These are phyloP conservation scores for Zaprionus ghesquierei DNA, from an alignment of 1,140 invertebrate genomes.

Conservation along the genomic window DNA sequence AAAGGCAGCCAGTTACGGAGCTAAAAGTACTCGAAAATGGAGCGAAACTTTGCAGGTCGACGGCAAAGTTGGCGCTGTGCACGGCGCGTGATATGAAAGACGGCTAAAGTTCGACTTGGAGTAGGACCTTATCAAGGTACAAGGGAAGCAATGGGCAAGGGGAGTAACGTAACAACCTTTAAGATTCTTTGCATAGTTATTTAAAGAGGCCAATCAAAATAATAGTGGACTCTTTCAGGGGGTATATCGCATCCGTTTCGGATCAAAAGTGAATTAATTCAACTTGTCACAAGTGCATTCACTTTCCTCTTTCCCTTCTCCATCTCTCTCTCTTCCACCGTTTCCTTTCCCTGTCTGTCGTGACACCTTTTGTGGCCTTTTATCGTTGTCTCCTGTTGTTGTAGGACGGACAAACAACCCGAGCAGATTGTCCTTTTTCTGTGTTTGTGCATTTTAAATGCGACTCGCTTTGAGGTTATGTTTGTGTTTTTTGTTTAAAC, in stretches of 20 bases:
- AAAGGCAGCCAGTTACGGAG: neutral
- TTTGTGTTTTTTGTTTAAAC: slow-evolving; percentile 45
- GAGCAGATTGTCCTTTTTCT: slow-evolving; percentile 58
- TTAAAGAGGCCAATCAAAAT: slow-evolving; percentile 39
- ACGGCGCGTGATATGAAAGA: slow-evolving; percentile 69
- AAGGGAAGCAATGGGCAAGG: slow-evolving; percentile 15
- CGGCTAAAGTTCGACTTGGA: slow-evolving; percentile 60
- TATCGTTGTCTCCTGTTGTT: slow-evolving; percentile 14
- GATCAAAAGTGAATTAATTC: slow-evolving; percentile 63
- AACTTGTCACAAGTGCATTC: slow-evolving; percentile 39
- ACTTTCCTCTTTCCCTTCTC: neutral
- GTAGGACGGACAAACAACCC: slow-evolving; percentile 45
- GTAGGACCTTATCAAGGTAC: slow-evolving; percentile 10
- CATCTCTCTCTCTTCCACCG: neutral
- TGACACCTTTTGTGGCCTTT: slow-evolving; percentile 23
- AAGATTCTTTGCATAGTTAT: slow-evolving; percentile 24
- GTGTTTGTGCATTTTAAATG: slow-evolving; percentile 64
- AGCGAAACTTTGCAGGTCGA: slow-evolving; percentile 47
- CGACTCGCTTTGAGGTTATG: slow-evolving; percentile 54
- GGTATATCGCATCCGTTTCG: slow-evolving; percentile 22
- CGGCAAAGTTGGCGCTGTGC: slow-evolving; percentile 62
- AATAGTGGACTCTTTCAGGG: neutral
- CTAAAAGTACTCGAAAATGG: slow-evolving; percentile 23
- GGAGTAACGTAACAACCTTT: slow-evolving; percentile 2
- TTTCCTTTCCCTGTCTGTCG: slow-evolving; percentile 12